Evolutionary conservation across 35 echinoderm and acorn worm species (phyloP), one percentile per base, ranked within the genome.

Genomic region (Apostichopus parvimensis): DNA sequence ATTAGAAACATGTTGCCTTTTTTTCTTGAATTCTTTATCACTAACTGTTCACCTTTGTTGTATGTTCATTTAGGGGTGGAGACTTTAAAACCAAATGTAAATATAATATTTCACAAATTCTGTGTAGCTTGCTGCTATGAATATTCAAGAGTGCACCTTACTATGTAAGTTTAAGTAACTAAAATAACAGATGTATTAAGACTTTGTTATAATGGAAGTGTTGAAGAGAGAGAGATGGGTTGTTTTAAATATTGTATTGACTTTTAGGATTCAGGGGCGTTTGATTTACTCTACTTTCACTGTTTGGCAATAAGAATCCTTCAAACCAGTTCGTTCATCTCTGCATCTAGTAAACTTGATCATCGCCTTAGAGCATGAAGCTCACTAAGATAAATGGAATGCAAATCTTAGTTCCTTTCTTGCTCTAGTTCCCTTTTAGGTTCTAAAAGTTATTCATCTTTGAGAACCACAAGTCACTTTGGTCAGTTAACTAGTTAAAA

Each of bases 1-100:
- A 82, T 45, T 82, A 82, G 17, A 54, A 56, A 82, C 24, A 45
- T 54, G 79, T 82, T 82, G 79, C 79, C 79, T 82, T 82, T 52
- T 55, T 82, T 82, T 82, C 79, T 82, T 82, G 14, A 82, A 56
- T 82, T 82, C 64, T 68, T 68, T 68, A 68, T 68, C 64, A 68
- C 64, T 68, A 34, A 82, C 28, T 55, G 79, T 82, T 56, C 79
- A 82, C 79, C 79, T 82, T 45, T 55, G 79, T 55, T 55, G 14
- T 45, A 56, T 17, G 79, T 82, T 54, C 64, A 18, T 82, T 82
- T 53, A 82, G 79, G 11, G 55, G 34, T 45, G 3, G 10, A 56
- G 52, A 18, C 9, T 17, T n/a, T 56, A 56, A 82, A 82, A 18
- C 24, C 53, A 82, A 82, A 82, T 82, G 79, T 82, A 82, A 82